phyloP scores from a whole-genome alignment of 1,140 invertebrate genomes.

The Drosophila bocki region DNA sequence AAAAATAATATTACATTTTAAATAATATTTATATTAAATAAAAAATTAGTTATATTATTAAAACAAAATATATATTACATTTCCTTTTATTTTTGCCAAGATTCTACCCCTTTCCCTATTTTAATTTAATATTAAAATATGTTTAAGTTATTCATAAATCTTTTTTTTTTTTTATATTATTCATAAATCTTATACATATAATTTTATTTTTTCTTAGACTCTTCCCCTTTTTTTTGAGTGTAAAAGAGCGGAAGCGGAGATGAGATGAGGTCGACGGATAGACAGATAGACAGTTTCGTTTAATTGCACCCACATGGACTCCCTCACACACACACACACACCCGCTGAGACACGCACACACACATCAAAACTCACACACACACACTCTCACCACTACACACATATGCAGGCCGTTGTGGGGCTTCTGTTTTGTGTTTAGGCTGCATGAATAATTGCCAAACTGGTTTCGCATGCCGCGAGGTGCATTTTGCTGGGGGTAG shows the following conservation, averaged over 20 bases:
- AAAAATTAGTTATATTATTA: too few species aligned
- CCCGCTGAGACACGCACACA: background rate
- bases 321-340: constrained; percentile 1
- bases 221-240: background rate
- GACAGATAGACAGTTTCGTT: constrained; percentile 44
- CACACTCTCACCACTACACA: constrained; percentile 3
- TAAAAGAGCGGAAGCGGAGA: constrained; percentile 11
- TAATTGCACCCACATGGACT: constrained; percentile 60
- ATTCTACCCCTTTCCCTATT: too few species aligned
- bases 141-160: background rate
- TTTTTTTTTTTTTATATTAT: too few species aligned
- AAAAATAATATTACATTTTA: too few species aligned
- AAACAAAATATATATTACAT: too few species aligned
- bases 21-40: too few species aligned
- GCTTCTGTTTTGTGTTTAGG: constrained; percentile 64
- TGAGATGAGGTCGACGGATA: constrained; percentile 18
- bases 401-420: constrained; percentile 14
- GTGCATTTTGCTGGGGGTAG: constrained; percentile 26
- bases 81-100: too few species aligned
- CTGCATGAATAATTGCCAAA: constrained; percentile 76
- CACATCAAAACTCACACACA: background rate
- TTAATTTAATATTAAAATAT: background rate
- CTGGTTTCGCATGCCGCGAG: constrained; percentile 45
- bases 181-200: background rate
- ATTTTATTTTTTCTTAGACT: too few species aligned